These are phyloP conservation scores for Amazona vittata DNA, from an alignment of 2,113 vertebrate genomes.

Conservation along the genomic window DNA sequence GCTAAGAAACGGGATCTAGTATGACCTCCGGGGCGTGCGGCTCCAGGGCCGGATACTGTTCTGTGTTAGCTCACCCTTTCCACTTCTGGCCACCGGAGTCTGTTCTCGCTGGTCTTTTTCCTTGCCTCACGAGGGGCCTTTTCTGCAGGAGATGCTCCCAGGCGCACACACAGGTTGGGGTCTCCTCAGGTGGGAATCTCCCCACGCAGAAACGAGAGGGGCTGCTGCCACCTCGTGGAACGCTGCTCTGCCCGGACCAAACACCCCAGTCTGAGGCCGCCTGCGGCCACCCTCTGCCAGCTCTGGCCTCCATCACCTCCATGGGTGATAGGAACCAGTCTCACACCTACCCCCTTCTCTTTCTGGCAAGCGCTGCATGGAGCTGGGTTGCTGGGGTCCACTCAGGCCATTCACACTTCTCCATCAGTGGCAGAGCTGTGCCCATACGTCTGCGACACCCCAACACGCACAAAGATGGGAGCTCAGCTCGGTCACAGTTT, in stretches of 20 bases:
- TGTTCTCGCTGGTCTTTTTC: background rate
- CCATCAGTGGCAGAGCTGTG: background rate
- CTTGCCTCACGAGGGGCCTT: background rate
- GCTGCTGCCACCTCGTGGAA: conserved; percentile 62
- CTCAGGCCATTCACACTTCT: background rate
- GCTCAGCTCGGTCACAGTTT: fast-evolving
- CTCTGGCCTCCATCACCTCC: background rate
- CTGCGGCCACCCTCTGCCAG: background rate
- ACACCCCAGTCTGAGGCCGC: background rate
- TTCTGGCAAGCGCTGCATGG: background rate
- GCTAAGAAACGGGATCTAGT: background rate
- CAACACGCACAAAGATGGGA: fast-evolving
- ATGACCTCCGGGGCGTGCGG: background rate
- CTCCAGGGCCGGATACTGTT: background rate
- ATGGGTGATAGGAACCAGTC: fast-evolving
- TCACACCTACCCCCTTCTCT: fast-evolving
- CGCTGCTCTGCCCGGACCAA: background rate
- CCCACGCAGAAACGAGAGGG: background rate
- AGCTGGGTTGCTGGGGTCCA: background rate
- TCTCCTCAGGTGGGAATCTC: fast-evolving
- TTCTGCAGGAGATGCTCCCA: background rate
- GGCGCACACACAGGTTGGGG: background rate
- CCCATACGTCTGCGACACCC: fast-evolving
- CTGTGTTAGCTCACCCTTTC: fast-evolving
- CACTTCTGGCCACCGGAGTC: fast-evolving